Percentiles rank a stretch among this genome's conserved stretches.
Conservation (phyloP, 2,797 vertebrate species). For the Acanthornis magna region DNA sequence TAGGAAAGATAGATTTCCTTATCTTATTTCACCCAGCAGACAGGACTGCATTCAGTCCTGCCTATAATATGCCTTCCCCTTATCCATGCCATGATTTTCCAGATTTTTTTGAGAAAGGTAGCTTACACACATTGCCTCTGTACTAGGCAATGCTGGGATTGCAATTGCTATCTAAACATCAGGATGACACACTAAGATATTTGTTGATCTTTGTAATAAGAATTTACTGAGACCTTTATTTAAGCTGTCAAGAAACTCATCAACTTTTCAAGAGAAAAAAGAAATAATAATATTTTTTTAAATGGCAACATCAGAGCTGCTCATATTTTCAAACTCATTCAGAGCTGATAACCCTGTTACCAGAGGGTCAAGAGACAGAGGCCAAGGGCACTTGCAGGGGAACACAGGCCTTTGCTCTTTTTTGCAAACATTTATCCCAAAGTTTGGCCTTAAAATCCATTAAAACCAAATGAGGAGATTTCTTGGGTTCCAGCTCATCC, state of each 20-base stretch:
- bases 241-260: background rate
- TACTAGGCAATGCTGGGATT: background rate
- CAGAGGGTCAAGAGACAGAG: background rate
- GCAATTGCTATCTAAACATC: background rate
- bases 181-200: background rate
- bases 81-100: background rate
- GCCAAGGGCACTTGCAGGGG: too few species aligned
- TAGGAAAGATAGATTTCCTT: background rate
- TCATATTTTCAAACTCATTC: background rate
- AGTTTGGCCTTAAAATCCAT: background rate
- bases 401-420: background rate
- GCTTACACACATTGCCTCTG: background rate
- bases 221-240: background rate
- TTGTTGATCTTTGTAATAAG: background rate
- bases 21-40: background rate
- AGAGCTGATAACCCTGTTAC: background rate
- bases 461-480: background rate
- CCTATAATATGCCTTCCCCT: background rate
- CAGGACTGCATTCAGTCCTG: background rate
- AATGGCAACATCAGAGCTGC: background rate
- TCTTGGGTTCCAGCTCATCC: background rate
- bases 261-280: background rate
- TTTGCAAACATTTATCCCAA: background rate
- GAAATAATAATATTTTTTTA: background rate
- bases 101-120: background rate